Evolutionary conservation across 2,888 invertebrate species (phyloP).

Genomic region (Atethmia centrago): DNA sequence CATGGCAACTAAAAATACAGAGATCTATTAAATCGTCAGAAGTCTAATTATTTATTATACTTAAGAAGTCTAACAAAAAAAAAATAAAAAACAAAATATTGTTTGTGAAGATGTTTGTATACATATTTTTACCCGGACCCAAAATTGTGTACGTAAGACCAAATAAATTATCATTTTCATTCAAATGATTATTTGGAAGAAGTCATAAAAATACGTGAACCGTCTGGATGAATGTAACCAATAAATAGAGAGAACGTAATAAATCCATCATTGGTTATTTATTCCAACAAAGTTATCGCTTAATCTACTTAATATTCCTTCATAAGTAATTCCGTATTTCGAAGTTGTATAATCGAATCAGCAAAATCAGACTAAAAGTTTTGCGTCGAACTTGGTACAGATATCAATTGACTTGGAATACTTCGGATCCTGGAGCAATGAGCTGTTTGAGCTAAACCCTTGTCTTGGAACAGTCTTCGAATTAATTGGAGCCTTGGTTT

Average conservation of each 20-base stretch:
- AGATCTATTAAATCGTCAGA: background rate
- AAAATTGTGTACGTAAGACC: background rate
- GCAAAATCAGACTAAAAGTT: slow-evolving; percentile 62
- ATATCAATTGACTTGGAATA: slow-evolving; percentile 58
- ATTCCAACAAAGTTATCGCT: slow-evolving; percentile 47
- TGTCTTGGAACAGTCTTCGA: slow-evolving; percentile 10
- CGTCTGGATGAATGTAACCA: slow-evolving; percentile 1
- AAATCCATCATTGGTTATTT: slow-evolving; percentile 53
- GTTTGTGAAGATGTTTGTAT: background rate
- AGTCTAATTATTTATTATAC: too few relatives aligned
- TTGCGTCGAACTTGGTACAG: slow-evolving; percentile 52
- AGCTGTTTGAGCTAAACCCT: slow-evolving; percentile 29
- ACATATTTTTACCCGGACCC: background rate
- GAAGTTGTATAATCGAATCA: slow-evolving; percentile 64
- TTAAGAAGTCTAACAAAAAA: too few relatives aligned
- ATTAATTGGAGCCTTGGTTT: slow-evolving; percentile 27
- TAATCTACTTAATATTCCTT: slow-evolving; percentile 59
- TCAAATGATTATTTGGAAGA: background rate
- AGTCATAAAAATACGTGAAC: slow-evolving; percentile 11
- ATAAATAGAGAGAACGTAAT: slow-evolving; percentile 39
- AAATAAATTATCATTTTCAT: background rate
- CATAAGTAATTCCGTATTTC: slow-evolving; percentile 59
- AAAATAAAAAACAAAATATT: background rate
- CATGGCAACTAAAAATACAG: background rate
- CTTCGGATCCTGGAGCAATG: slow-evolving; percentile 37